Conservation (phyloP, 2,797 vertebrate genomes). For the Enteromius fasciolatus region DNA sequence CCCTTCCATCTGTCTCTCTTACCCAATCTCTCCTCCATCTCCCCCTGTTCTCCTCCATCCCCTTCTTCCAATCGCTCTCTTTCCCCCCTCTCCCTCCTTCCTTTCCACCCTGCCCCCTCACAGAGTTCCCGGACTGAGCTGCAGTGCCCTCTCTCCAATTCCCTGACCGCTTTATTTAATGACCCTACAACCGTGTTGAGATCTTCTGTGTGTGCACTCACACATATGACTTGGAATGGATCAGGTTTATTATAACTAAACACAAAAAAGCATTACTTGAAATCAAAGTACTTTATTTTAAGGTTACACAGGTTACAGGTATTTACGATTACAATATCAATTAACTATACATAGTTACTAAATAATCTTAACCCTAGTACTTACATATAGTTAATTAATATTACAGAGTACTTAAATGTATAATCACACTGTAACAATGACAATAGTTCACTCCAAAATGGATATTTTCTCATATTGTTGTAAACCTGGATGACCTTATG, state of each 20-base stretch:
- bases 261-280: neutral
- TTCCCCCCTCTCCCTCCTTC: slow-evolving; percentile 51
- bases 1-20: slow-evolving; percentile 79
- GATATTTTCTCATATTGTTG: neutral
- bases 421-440: neutral
- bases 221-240: neutral
- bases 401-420: neutral
- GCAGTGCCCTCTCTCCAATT: slow-evolving; percentile 54
- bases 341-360: neutral
- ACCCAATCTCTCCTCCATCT: slow-evolving; percentile 65
- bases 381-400: neutral
- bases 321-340: neutral
- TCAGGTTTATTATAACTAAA: neutral
- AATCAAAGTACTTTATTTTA: neutral
- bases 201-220: slow-evolving; percentile 63
- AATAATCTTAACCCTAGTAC: neutral
- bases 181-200: slow-evolving; percentile 63
- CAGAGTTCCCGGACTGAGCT: slow-evolving; percentile 53
- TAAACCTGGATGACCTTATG: neutral
- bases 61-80: slow-evolving; percentile 51
- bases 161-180: slow-evolving; percentile 54
- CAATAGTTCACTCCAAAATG: neutral
- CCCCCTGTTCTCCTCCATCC: slow-evolving; percentile 63
- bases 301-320: neutral
- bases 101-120: slow-evolving; percentile 55